A percentile compares a stretch with the other conserved stretches of the same genome.
Evolutionary conservation across 2,797 vertebrate genomes (phyloP).

Genomic region (Mico argentatus): DNA sequence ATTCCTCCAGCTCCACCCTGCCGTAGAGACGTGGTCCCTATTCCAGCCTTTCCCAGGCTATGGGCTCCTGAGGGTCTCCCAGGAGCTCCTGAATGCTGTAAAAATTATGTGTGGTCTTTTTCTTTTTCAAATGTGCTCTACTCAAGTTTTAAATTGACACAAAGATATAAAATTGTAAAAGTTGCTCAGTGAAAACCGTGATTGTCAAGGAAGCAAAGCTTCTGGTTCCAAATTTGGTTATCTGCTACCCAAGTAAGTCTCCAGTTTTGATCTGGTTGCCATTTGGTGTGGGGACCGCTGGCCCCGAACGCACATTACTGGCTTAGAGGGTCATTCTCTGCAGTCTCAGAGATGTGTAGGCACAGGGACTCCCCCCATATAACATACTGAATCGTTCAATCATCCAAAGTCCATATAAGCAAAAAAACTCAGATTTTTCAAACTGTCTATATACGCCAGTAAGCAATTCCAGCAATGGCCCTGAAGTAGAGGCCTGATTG

Average conservation of each 20-base stretch:
- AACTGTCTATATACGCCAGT: neutral
- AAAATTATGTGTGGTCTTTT: rapidly evolving
- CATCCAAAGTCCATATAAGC: neutral
- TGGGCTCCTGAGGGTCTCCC: neutral
- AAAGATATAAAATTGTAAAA: neutral
- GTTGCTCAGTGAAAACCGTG: neutral
- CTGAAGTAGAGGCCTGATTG: neutral
- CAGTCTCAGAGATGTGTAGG: neutral
- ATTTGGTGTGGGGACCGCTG: neutral
- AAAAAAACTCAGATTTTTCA: neutral
- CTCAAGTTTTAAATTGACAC: neutral
- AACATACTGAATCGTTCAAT: neutral
- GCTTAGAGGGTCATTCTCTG: neutral
- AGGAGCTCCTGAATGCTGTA: neutral
- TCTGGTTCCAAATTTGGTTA: neutral
- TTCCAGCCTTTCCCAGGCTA: neutral
- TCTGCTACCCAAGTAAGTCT: neutral
- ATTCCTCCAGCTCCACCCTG: neutral
- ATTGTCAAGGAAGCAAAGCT: neutral
- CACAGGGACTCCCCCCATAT: neutral
- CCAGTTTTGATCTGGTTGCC: neutral
- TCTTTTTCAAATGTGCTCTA: neutral
- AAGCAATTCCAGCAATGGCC: neutral
- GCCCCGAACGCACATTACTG: neutral
- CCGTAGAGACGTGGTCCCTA: neutral